Conservation (phyloP, 2,113 vertebrate species). For the Cephalopholis sonnerati region DNA sequence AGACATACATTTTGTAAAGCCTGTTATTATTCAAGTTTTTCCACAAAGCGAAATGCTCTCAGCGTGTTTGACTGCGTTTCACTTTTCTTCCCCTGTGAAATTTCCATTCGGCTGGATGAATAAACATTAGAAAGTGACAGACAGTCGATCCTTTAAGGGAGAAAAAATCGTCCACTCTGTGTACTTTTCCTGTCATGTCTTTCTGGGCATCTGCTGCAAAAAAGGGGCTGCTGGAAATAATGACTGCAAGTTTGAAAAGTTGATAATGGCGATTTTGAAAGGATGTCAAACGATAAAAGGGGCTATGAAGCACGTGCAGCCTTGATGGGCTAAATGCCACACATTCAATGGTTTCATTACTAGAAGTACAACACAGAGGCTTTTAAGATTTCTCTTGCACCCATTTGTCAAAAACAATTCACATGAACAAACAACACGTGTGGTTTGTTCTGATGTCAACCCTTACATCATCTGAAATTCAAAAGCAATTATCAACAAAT, state of each 20-base stretch:
- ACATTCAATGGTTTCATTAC: constrained; percentile 47
- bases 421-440: constrained; percentile 3
- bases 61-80: constrained; percentile 17
- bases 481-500: neutral
- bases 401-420: constrained; percentile 51
- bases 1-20: constrained; percentile 5
- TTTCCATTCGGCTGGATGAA: constrained; percentile 54
- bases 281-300: constrained; percentile 65
- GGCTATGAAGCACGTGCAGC: constrained; percentile 44
- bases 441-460: constrained; percentile 14
- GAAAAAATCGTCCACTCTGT: constrained; percentile 9
- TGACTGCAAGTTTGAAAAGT: constrained; percentile 72
- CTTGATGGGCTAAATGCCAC: constrained; percentile 67
- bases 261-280: constrained; percentile 77
- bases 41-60: constrained; percentile 19
- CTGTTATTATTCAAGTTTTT: constrained; percentile 10
- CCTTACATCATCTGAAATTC: neutral
- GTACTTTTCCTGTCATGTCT: constrained; percentile 70
- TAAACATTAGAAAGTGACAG: constrained; percentile 61
- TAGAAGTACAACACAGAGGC: constrained; percentile 41
- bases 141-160: constrained; percentile 26
- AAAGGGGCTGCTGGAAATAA: constrained; percentile 70
- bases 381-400: constrained; percentile 43
- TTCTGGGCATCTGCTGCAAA: constrained; percentile 28
- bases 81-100: constrained; percentile 39